These are phyloP conservation scores for Sminthurinus aureus DNA, from an alignment of 2,888 invertebrate genomes.

Conservation along the genomic window DNA sequence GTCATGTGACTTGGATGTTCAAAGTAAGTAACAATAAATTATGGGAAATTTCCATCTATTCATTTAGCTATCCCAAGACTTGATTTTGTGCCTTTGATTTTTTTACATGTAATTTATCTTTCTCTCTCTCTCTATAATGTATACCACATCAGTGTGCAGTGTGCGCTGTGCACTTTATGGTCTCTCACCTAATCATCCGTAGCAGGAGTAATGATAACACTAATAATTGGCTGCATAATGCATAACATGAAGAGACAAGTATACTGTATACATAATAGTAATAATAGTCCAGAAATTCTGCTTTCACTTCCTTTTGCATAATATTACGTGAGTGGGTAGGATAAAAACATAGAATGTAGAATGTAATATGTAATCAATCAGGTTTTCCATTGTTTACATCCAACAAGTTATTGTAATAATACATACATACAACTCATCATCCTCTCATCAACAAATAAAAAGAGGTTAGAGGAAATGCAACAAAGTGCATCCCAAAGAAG, in stretches of 20 bases:
- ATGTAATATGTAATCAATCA: not conserved
- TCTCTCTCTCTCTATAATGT: too few relatives aligned
- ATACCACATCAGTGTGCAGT: not conserved
- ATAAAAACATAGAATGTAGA: not conserved
- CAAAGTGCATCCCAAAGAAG: not conserved
- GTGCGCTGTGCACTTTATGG: not conserved
- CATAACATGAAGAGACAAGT: too few relatives aligned
- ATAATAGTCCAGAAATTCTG: not conserved
- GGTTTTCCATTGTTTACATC: conserved; percentile 5
- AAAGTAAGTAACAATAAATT: not conserved
- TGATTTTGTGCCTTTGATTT: not conserved
- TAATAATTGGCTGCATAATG: too few relatives aligned
- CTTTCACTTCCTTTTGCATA: conserved; percentile 32
- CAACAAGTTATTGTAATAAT: not conserved
- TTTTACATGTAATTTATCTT: not conserved
- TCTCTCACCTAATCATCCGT: too few relatives aligned
- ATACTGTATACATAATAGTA: too few relatives aligned
- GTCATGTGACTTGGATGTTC: not conserved
- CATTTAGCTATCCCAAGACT: not conserved
- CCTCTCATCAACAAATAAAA: too few relatives aligned
- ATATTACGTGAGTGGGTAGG: not conserved
- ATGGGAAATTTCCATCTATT: not conserved
- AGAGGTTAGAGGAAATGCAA: not conserved
- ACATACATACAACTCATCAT: not conserved
- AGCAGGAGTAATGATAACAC: too few relatives aligned